Evolutionary conservation across 2,888 invertebrate genomes (phyloP).

Genomic region (Allygus modestus): DNA sequence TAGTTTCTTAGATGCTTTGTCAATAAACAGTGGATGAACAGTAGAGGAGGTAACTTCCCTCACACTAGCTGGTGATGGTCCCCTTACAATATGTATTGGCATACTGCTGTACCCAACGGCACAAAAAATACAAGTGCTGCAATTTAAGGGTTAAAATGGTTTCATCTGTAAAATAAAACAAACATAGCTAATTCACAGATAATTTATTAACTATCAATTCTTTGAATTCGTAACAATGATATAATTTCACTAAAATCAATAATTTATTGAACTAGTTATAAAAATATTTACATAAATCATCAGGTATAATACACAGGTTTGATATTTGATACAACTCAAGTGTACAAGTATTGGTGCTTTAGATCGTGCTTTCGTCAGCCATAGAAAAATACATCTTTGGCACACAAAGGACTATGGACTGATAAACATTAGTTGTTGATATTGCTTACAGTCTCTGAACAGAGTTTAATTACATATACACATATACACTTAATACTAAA

Average conservation of each 20-base stretch:
- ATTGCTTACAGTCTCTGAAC: slow-evolving; percentile 40
- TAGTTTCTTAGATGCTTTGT: too few relatives aligned
- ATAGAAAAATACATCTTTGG: slow-evolving; percentile 59
- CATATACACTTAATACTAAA: neutral
- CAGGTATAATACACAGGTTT: slow-evolving; percentile 53
- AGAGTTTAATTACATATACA: neutral
- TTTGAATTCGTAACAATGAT: slow-evolving; percentile 52
- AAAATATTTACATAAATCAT: slow-evolving; percentile 58
- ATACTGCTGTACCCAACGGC: too few relatives aligned
- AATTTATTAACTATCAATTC: slow-evolving; percentile 52
- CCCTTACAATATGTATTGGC: too few relatives aligned
- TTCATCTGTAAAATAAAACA: slow-evolving; percentile 2
- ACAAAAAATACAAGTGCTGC: too few relatives aligned
- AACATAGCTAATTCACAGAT: slow-evolving; percentile 25
- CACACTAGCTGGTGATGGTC: too few relatives aligned
- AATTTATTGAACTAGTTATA: slow-evolving; percentile 53
- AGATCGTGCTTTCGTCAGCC: slow-evolving; percentile 32
- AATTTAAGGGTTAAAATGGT: too few relatives aligned
- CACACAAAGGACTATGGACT: slow-evolving; percentile 35
- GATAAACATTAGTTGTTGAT: slow-evolving; percentile 1
- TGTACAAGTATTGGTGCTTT: slow-evolving; percentile 55
- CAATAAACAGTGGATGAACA: too few relatives aligned
- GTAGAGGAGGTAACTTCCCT: too few relatives aligned
- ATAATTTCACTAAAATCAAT: slow-evolving; percentile 53
- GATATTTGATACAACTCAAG: slow-evolving; percentile 17